Evolutionary conservation across 2,888 invertebrate species (phyloP).

Genomic region (Heteropelma amictum): DNA sequence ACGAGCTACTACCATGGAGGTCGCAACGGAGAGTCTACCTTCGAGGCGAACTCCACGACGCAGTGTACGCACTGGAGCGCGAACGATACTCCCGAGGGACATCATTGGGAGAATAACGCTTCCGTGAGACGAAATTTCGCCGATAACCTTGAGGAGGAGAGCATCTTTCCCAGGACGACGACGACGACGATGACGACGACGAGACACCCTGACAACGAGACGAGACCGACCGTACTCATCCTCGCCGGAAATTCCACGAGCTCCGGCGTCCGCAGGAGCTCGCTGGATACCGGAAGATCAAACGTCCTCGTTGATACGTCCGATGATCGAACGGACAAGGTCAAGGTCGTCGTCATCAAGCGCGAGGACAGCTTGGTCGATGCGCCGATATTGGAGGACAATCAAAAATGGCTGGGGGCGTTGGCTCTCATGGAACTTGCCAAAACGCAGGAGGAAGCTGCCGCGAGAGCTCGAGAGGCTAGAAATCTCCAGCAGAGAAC

Average conservation of each 20-base stretch:
- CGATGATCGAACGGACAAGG: constrained; percentile 57
- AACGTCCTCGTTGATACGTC: neutral
- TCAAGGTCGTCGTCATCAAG: constrained; percentile 70
- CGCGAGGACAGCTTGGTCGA: constrained; percentile 66
- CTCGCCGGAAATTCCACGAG: constrained; percentile 73
- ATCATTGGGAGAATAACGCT: too few relatives aligned
- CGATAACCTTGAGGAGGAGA: too few relatives aligned
- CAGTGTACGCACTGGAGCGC: constrained; percentile 36
- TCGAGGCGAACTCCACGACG: constrained; percentile 30
- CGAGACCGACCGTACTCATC: constrained; percentile 80
- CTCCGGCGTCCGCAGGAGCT: constrained; percentile 18
- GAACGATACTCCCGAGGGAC: neutral
- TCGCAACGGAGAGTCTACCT: constrained; percentile 18
- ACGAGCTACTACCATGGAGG: neutral
- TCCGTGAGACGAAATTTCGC: too few relatives aligned
- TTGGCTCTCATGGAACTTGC: constrained; percentile 82
- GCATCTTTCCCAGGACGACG: neutral
- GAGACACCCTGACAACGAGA: constrained; percentile 75
- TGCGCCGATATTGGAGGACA: constrained; percentile 73
- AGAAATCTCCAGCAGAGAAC: constrained; percentile 61
- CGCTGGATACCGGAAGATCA: neutral
- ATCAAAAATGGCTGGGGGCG: constrained; percentile 81
- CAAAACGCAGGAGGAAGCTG: constrained; percentile 72
- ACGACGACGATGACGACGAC: constrained; percentile 2
- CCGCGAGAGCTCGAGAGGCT: constrained; percentile 61